Evolutionary conservation across 2,888 invertebrate species (phyloP), one percentile per base, ranked within the genome.

Genomic region (Andrena trimmerana): DNA sequence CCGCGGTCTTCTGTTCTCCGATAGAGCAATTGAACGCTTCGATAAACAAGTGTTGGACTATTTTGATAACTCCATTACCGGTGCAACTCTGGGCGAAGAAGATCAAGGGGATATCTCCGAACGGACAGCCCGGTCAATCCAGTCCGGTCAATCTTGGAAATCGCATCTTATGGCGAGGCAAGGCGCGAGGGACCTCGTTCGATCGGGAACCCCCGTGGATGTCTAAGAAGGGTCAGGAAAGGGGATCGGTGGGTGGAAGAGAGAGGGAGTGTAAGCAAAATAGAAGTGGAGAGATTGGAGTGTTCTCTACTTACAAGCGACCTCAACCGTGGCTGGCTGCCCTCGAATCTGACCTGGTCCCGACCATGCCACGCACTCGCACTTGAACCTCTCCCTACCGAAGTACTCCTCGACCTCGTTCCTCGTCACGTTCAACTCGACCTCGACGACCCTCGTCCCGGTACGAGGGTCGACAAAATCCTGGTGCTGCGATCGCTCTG

Each of bases 371-470:
- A 97, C 96, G 93, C 99, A 99, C 89, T 98, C 97, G 94, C 99
- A 99, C 92, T 97, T 97, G 93, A 97, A 98, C 91, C 97, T 96
- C 74, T 97, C 97, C 91, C 96, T 96, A 7, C 98, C 98, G 92
- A 98, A 98, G 94, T 97, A 98, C 93, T 98, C 98, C 92, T 98
- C 98, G 72, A 99, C 98, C 92, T 97, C 97, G 93, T 97, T 97
- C 88, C 98, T 96, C 77, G 97, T 97, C 89, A 98, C 97, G 94
- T 97, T 97, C 89, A 97, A 96, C 86, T 97, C 97, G 54, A 97
- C 97, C 94, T 98, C 98, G 90, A 97, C 96, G 91, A 97, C 97
- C 85, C 97, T 95, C 74, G 98, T 97, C 70, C 98, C 98, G 24
- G 97, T 97, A 94, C 97, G 97, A 57, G 98, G 97, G 94, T 98